Evolutionary conservation across 2,113 vertebrate genomes (phyloP).

Genomic region (Galeopterus variegatus): DNA sequence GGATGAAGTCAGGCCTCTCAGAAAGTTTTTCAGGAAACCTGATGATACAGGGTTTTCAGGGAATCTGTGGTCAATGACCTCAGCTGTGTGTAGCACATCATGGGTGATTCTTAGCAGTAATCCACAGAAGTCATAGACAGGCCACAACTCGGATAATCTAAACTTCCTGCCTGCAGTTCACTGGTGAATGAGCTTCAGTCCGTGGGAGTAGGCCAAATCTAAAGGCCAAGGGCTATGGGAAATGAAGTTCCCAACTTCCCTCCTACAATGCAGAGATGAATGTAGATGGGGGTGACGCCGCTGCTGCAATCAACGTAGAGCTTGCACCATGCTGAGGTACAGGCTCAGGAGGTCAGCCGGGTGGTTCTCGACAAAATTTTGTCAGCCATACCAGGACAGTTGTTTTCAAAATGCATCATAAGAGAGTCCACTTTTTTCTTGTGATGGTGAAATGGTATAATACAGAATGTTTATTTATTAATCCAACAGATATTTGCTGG

Average conservation of each 20-base stretch:
- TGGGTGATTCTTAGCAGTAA: not conserved
- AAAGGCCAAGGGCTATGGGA: not conserved
- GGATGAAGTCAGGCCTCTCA: not conserved
- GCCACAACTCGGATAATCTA: not conserved
- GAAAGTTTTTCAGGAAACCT: not conserved
- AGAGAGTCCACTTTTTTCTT: not conserved
- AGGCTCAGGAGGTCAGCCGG: not conserved
- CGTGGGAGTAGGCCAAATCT: not conserved
- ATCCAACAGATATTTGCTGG: not conserved
- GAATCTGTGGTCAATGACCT: not conserved
- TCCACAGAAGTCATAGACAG: not conserved
- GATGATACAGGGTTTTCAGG: not conserved
- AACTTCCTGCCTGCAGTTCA: not conserved
- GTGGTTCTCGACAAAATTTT: not conserved
- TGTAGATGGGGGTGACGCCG: not conserved
- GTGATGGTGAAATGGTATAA: not conserved
- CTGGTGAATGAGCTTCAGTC: not conserved
- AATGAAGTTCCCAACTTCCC: not conserved
- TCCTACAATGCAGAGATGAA: not conserved
- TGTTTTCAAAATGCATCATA: constrained; percentile 20
- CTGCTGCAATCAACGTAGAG: not conserved
- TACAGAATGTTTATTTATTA: constrained; percentile 3
- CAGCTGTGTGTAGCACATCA: not conserved
- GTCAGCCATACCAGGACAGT: not conserved
- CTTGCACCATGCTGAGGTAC: not conserved